Conservation (phyloP, 2,113 vertebrate species). For the Poecile atricapillus region DNA sequence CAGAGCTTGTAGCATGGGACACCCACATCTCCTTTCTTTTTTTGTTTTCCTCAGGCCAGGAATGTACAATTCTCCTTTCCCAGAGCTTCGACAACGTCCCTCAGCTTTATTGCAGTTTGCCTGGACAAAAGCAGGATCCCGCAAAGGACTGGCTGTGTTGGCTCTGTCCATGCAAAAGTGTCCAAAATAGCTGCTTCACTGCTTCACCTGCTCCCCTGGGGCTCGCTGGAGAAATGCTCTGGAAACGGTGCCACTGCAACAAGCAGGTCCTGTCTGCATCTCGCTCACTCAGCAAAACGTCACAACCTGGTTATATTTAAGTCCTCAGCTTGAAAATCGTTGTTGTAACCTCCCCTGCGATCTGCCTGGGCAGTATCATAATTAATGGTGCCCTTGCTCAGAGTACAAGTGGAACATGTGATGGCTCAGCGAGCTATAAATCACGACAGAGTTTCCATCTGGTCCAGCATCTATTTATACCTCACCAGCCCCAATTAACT, state of each 20-base stretch:
- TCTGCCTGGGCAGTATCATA: slow-evolving; percentile 32
- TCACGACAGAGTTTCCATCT: slow-evolving; percentile 62
- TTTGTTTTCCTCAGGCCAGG: neutral
- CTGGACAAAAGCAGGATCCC: neutral
- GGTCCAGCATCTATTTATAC: slow-evolving; percentile 69
- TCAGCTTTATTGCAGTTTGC: neutral
- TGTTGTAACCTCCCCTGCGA: slow-evolving; percentile 22
- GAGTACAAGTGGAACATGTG: slow-evolving; percentile 59
- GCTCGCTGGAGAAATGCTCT: neutral
- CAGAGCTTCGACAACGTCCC: neutral
- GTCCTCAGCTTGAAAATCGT: slow-evolving; percentile 1
- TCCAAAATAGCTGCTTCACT: neutral
- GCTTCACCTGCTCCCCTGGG: neutral
- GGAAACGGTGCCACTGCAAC: neutral
- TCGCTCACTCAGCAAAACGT: slow-evolving; percentile 52
- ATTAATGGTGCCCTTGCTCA: slow-evolving; percentile 62
- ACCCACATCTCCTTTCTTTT: neutral
- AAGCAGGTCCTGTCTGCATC: neutral
- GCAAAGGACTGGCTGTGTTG: neutral
- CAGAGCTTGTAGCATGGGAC: neutral
- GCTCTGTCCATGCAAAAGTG: neutral
- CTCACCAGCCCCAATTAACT: slow-evolving; percentile 61
- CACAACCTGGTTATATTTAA: slow-evolving; percentile 50
- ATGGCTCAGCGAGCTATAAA: slow-evolving; percentile 73
- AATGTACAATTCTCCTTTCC: rapidly evolving